Evolutionary conservation across 2,888 invertebrate genomes (phyloP).

Genomic region (Polydrusus tereticollis): DNA sequence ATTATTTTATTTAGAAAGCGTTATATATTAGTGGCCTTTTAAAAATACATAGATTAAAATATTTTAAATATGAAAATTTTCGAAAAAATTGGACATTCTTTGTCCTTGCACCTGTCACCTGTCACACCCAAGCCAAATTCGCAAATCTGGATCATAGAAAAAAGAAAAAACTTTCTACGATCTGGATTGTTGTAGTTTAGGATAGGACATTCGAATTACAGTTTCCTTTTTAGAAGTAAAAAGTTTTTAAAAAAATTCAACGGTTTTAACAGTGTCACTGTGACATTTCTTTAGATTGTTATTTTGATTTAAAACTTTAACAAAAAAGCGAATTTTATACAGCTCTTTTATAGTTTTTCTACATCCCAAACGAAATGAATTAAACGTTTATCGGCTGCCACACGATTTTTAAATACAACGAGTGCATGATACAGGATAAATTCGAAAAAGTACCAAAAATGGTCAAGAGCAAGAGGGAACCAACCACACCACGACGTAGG

Average conservation of each 20-base stretch:
- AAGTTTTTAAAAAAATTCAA: neutral
- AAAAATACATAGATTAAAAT: neutral
- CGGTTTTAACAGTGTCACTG: neutral
- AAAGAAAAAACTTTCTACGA: no score
- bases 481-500: conserved; percentile 48
- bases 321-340: neutral
- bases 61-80: neutral
- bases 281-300: conserved; percentile 7
- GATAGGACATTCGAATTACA: neutral
- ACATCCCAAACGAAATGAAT: neutral
- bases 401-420: neutral
- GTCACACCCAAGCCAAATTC: neutral
- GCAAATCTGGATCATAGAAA: no score
- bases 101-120: neutral
- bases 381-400: neutral
- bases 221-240: neutral
- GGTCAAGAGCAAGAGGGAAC: conserved; percentile 51
- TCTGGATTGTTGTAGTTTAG: no score
- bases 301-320: neutral
- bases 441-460: conserved; percentile 37
- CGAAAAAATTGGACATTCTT: neutral
- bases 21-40: neutral
- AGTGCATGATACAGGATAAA: conserved; percentile 18
- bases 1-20: neutral
- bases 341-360: conserved; percentile 8